A percentile compares a stretch with the other conserved stretches of the same genome.
Conservation (phyloP, 2,113 vertebrate genomes). For the Atrichornis clamosus region DNA sequence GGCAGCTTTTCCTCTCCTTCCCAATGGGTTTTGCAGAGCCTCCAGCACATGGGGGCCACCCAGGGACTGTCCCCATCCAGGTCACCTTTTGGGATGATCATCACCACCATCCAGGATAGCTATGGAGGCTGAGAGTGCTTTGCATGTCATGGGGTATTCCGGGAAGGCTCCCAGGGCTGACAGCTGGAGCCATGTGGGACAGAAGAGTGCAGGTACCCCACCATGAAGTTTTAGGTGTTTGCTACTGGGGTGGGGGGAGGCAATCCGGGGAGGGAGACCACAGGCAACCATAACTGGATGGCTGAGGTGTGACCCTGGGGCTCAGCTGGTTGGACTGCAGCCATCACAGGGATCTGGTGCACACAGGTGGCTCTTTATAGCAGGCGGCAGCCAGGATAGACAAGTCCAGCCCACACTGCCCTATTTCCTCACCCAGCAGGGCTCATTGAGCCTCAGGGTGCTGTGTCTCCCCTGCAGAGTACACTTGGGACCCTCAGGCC, state of each 20-base stretch:
- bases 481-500: background rate
- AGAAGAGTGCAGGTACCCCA: background rate
- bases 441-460: fast-evolving
- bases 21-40: fast-evolving
- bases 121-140: background rate
- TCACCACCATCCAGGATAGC: background rate
- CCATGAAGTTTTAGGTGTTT: background rate
- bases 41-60: fast-evolving
- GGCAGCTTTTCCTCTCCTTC: background rate
- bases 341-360: background rate
- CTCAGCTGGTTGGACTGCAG: background rate
- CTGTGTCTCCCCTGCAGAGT: background rate
- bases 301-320: background rate
- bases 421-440: background rate
- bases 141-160: background rate
- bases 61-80: background rate
- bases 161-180: background rate
- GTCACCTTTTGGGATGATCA: background rate
- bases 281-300: fast-evolving
- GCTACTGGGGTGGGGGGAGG: background rate
- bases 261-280: fast-evolving
- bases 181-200: fast-evolving
- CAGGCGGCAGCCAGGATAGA: background rate
- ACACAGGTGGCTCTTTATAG: fast-evolving
- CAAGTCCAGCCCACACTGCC: background rate